Conservation (phyloP, 2,888 invertebrate species). For the Xylota sylvarum region DNA sequence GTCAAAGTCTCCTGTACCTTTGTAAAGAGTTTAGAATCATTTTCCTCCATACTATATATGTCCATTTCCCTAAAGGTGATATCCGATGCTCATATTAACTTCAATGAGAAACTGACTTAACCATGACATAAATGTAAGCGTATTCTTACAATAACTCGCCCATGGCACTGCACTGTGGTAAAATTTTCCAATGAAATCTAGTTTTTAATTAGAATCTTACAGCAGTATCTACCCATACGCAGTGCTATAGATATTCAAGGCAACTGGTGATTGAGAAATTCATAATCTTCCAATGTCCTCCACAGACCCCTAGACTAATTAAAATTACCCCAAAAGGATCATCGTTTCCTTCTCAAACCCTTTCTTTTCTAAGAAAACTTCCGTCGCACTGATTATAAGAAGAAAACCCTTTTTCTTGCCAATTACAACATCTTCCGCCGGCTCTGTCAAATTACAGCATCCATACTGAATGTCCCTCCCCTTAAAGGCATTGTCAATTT, state of each 20-base stretch:
- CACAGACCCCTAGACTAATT: constrained; percentile 58
- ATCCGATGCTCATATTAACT: too few species aligned
- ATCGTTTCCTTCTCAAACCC: constrained; percentile 1
- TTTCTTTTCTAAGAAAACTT: constrained; percentile 19
- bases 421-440: constrained; percentile 50
- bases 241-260: not conserved
- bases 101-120: too few species aligned
- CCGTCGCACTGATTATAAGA: constrained; percentile 48
- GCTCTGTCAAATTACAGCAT: constrained; percentile 57
- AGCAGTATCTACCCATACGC: not conserved
- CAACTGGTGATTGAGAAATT: constrained; percentile 7
- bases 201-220: not conserved
- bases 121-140: too few species aligned
- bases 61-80: too few species aligned
- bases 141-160: too few species aligned
- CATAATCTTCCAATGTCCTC: constrained; percentile 18
- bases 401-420: constrained; percentile 35
- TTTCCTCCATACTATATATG: too few species aligned
- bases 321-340: constrained; percentile 48
- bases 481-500: constrained; percentile 68
- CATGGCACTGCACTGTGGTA: too few species aligned
- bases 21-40: too few species aligned
- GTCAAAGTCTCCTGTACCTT: too few species aligned
- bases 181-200: too few species aligned
- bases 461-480: constrained; percentile 50